These are phyloP conservation scores for Varroa destructor DNA, from an alignment of 1,140 invertebrate genomes.

Conservation along the genomic window DNA sequence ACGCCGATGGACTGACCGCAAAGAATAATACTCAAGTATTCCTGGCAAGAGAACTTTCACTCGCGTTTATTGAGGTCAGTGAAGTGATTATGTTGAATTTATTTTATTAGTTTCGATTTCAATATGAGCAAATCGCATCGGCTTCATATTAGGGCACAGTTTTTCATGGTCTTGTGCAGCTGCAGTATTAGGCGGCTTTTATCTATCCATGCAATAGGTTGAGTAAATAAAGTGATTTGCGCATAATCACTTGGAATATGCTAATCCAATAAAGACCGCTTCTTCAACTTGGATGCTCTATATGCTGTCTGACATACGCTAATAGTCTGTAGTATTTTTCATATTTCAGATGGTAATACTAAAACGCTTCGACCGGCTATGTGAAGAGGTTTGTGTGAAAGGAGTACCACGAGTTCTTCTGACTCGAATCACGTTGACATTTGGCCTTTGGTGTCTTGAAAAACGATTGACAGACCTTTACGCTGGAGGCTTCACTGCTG, in stretches of 20 bases:
- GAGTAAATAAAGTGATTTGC: too few relatives aligned
- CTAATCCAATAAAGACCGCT: too few relatives aligned
- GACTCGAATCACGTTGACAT: slow-evolving; percentile 34
- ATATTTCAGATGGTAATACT: slow-evolving; percentile 38
- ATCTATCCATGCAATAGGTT: too few relatives aligned
- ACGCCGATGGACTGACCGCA: slow-evolving; percentile 53
- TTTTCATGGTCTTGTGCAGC: too few relatives aligned
- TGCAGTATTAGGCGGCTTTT: too few relatives aligned
- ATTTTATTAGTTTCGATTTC: not conserved
- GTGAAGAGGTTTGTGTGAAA: slow-evolving; percentile 33
- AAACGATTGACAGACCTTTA: slow-evolving; percentile 32
- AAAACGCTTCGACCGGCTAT: slow-evolving; percentile 37
- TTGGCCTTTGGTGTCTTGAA: slow-evolving; percentile 37
- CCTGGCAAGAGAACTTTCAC: slow-evolving; percentile 55
- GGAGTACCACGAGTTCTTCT: slow-evolving; percentile 37
- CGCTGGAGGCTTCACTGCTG: slow-evolving; percentile 35
- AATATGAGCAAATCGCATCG: too few relatives aligned
- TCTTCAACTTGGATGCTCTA: too few relatives aligned
- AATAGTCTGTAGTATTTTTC: not conserved
- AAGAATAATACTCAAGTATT: slow-evolving; percentile 70
- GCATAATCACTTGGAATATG: too few relatives aligned
- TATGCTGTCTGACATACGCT: not conserved
- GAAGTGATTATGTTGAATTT: not conserved
- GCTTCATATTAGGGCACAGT: too few relatives aligned
- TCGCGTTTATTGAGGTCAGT: slow-evolving; percentile 55